phyloP scores from a whole-genome alignment of 1,140 invertebrate species.

The Meteorus sp. region DNA sequence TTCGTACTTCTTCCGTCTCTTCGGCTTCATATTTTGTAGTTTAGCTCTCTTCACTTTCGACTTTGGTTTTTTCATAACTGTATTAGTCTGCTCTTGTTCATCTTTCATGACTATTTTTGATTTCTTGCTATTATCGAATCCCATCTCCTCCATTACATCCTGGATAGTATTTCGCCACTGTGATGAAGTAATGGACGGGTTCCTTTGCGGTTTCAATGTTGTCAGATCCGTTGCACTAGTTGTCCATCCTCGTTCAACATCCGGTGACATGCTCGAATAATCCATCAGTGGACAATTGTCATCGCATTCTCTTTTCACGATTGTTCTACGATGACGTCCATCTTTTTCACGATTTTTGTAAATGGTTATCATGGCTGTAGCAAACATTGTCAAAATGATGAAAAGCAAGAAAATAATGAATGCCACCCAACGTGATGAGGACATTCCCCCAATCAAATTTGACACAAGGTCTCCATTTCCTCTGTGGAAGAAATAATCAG shows the following conservation, averaged over 20 bases:
- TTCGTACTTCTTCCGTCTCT: neutral
- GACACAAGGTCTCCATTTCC: neutral
- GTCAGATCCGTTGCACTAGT: constrained; percentile 3
- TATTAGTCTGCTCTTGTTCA: constrained; percentile 1
- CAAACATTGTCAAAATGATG: constrained; percentile 14
- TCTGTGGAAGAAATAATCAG: neutral
- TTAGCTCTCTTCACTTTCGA: constrained; percentile 1
- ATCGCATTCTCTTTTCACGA: constrained; percentile 3
- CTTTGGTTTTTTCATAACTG: constrained; percentile 6
- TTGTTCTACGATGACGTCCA: neutral
- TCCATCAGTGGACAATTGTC: constrained; percentile 19
- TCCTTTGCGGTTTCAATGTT: neutral
- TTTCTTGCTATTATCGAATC: too few relatives aligned
- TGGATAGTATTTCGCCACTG: neutral
- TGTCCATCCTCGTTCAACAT: constrained; percentile 7
- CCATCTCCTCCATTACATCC: neutral
- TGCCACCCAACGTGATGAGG: constrained; percentile 20
- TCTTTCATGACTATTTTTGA: constrained; percentile 8
- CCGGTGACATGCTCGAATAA: neutral
- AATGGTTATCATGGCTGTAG: constrained; percentile 12
- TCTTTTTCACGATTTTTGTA: constrained; percentile 13
- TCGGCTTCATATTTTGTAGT: neutral
- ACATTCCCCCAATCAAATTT: constrained; percentile 1
- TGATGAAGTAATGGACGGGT: neutral
- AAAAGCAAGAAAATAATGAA: constrained; percentile 21